Conservation (phyloP, 2,888 invertebrate species). For the Chymomyza fuscimana region DNA sequence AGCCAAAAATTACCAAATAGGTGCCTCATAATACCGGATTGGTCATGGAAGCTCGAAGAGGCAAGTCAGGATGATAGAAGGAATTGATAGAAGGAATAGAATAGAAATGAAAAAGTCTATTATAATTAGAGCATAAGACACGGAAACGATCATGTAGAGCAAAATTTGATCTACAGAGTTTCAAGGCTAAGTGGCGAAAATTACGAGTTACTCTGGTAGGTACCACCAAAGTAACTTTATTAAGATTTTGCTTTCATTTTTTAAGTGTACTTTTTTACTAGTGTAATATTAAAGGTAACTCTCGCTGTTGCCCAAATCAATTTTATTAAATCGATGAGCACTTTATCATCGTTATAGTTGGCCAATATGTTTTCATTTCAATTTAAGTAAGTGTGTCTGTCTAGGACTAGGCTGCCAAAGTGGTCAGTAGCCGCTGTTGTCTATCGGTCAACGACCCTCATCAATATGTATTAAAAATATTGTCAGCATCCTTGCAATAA, state of each 20-base stretch:
- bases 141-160: too few relatives aligned
- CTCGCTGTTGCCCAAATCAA: slow-evolving; percentile 38
- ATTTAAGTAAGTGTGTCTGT: neutral
- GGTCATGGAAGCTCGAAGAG: too few relatives aligned
- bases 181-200: too few relatives aligned
- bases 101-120: too few relatives aligned
- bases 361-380: slow-evolving; percentile 7
- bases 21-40: too few relatives aligned
- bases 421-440: neutral
- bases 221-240: too few relatives aligned
- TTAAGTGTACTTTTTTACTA: neutral
- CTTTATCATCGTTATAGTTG: slow-evolving; percentile 30
- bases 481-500: slow-evolving; percentile 4
- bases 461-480: neutral
- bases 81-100: too few relatives aligned
- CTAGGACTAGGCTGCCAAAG: neutral
- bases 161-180: too few relatives aligned
- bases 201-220: too few relatives aligned
- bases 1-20: too few relatives aligned
- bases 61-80: too few relatives aligned
- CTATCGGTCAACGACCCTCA: neutral
- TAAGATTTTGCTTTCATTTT: neutral
- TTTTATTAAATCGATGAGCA: slow-evolving; percentile 34
- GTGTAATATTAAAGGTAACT: slow-evolving; percentile 10
- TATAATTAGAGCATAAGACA: too few relatives aligned